Evolutionary conservation across 2,113 vertebrate genomes (phyloP).

Genomic region (Triplophysa dalaica): DNA sequence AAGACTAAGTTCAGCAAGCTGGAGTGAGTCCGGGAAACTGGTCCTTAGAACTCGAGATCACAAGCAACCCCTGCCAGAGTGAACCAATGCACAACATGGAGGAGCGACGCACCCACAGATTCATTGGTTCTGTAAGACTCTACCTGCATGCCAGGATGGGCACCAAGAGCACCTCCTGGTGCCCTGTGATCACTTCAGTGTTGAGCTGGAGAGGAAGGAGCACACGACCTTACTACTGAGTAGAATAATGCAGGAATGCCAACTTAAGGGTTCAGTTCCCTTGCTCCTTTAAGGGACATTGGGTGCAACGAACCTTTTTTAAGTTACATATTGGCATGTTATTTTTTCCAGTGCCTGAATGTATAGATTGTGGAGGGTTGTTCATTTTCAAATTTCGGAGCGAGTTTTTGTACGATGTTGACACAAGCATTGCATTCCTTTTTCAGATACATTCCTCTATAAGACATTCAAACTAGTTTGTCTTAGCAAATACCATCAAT

Average conservation of each 20-base stretch:
- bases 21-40: slow-evolving; percentile 71
- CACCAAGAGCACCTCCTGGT: slow-evolving; percentile 52
- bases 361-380: slow-evolving; percentile 80
- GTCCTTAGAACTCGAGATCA: slow-evolving; percentile 62
- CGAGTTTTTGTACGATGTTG: slow-evolving; percentile 75
- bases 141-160: slow-evolving; percentile 55
- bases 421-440: slow-evolving; percentile 80
- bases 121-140: slow-evolving; percentile 15
- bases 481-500: slow-evolving; percentile 77
- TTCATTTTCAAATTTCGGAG: slow-evolving; percentile 79
- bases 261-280: slow-evolving; percentile 75
- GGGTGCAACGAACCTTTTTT: slow-evolving; percentile 77
- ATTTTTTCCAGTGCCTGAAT: slow-evolving; percentile 81
- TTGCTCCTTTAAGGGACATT: slow-evolving; percentile 74
- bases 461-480: slow-evolving; percentile 68
- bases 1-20: slow-evolving; percentile 79
- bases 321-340: slow-evolving; percentile 79
- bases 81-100: slow-evolving; percentile 57
- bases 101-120: background rate
- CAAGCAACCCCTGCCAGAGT: slow-evolving; percentile 38
- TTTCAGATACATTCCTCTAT: slow-evolving; percentile 80
- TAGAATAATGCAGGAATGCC: slow-evolving; percentile 75
- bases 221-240: slow-evolving; percentile 75
- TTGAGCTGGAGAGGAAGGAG: slow-evolving; percentile 53
- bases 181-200: slow-evolving; percentile 60